A percentile compares a stretch with the other conserved stretches of the same genome.
Conservation (phyloP, 2,888 invertebrate species). For the Helobdella robusta region DNA sequence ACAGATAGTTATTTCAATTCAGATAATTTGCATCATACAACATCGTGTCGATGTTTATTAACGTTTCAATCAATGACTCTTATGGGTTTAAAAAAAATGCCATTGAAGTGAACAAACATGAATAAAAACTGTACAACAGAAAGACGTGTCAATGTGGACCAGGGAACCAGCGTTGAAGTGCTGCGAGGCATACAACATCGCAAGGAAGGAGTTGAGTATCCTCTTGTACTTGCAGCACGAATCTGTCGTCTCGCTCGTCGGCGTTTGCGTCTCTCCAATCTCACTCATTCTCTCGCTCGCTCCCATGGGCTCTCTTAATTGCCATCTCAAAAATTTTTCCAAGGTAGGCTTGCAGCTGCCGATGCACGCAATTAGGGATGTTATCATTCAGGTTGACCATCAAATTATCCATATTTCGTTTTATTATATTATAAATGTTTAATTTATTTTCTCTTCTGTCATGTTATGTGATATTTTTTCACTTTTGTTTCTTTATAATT, state of each 20-base stretch:
- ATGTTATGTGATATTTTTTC: too few relatives aligned
- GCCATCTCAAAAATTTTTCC: constrained; percentile 71
- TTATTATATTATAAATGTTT: too few relatives aligned
- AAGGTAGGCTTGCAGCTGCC: constrained; percentile 73
- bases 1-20: too few relatives aligned
- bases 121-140: too few relatives aligned
- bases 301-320: constrained; percentile 76
- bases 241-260: constrained; percentile 82
- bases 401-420: too few relatives aligned
- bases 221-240: constrained; percentile 75
- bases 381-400: constrained; percentile 70
- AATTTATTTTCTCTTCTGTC: too few relatives aligned
- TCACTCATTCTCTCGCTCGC: constrained; percentile 80
- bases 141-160: constrained; percentile 60
- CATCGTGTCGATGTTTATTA: too few relatives aligned
- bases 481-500: too few relatives aligned
- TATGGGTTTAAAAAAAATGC: too few relatives aligned
- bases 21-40: too few relatives aligned
- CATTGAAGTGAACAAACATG: too few relatives aligned
- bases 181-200: constrained; percentile 90
- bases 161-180: constrained; percentile 82
- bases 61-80: too few relatives aligned
- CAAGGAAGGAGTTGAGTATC: constrained; percentile 84
- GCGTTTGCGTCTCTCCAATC: constrained; percentile 77
- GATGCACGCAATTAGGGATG: constrained; percentile 68